Evolutionary conservation across 2,113 vertebrate genomes (phyloP), one percentile per base, ranked within the genome.

Genomic region (Cyanoliseus patagonus): DNA sequence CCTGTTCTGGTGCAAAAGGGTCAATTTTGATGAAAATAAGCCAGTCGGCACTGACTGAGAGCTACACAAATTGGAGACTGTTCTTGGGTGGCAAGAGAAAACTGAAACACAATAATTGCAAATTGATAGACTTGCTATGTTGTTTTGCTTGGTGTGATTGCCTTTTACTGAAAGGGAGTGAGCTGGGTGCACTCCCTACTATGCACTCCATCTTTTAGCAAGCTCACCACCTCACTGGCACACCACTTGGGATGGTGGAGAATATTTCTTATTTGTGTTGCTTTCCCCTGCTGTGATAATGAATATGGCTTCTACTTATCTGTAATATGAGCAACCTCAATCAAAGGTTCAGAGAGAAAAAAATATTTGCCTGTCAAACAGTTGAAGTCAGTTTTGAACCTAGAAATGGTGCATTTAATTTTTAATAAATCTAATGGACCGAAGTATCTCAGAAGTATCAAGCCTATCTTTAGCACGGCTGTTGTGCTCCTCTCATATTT

Each of bases 181-280:
- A 83, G 30, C 23, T 3, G 5, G 8, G 10, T 67, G 33, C 0
- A 0, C 15, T 30, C 31, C 70, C 28, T 53, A 30, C 31, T 70
- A 5, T 31, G 17, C 22, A 10, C 35, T 68, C 24, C 3, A 1
- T 33, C 35, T 75, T 84, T 31, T 46, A 85, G 44, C 64, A 86
- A 63, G 41, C 44, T 88, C 22, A 75, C 51, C 31, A 61, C 5
- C 41, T 86, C 59, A 35, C 28, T 66, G 22, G n/a, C 47, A 35
- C 35, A 47, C 11, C 33, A 35, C 24, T 84, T 30, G 24, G 81
- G 24, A 24, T 75, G 47, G 42, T 53, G 31, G 4, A 14, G 11
- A 11, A 23, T n/a, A 25, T 15, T 68, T 73, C 52, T 79, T 64
- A 28, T 63, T 82, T 39, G 17, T 81, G 55, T 0, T 31, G 27